A percentile compares a stretch with the other conserved stretches of the same genome.
Conservation (phyloP, 1,140 invertebrate genomes). For the Lepidostoma basale region DNA sequence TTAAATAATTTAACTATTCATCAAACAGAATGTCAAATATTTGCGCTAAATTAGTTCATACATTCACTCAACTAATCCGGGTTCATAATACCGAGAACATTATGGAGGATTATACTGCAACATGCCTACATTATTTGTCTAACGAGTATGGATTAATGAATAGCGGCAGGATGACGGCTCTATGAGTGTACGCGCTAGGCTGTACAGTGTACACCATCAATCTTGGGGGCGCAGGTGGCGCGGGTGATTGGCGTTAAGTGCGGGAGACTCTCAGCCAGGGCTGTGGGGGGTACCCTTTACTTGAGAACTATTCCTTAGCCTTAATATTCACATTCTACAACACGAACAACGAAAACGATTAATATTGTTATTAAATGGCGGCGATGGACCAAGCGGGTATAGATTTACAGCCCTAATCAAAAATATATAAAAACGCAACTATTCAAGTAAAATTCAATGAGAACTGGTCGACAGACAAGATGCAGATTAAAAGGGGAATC, state of each 20-base stretch:
- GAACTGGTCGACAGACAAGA: too few species aligned
- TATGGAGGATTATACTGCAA: background rate
- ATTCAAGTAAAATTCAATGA: too few species aligned
- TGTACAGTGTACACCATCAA: background rate
- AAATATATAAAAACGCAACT: too few species aligned
- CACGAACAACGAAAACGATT: too few species aligned
- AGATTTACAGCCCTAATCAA: too few species aligned
- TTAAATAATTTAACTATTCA: background rate
- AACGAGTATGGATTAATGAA: slow-evolving; percentile 1
- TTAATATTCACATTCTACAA: too few species aligned
- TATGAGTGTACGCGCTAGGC: too few species aligned
- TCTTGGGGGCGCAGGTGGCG: background rate
- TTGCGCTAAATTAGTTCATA: background rate
- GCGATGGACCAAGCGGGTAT: too few species aligned
- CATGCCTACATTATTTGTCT: slow-evolving; percentile 8
- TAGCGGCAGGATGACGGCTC: background rate
- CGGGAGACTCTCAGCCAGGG: background rate
- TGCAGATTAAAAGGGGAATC: too few species aligned
- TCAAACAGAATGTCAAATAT: background rate
- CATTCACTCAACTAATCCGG: background rate
- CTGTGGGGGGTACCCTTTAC: background rate
- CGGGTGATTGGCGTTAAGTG: slow-evolving; percentile 5
- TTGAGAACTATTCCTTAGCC: background rate
- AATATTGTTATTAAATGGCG: too few species aligned
- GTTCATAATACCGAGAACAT: background rate